These are phyloP conservation scores for Saguinus midas DNA, from an alignment of 2,113 vertebrate genomes.

Conservation along the genomic window DNA sequence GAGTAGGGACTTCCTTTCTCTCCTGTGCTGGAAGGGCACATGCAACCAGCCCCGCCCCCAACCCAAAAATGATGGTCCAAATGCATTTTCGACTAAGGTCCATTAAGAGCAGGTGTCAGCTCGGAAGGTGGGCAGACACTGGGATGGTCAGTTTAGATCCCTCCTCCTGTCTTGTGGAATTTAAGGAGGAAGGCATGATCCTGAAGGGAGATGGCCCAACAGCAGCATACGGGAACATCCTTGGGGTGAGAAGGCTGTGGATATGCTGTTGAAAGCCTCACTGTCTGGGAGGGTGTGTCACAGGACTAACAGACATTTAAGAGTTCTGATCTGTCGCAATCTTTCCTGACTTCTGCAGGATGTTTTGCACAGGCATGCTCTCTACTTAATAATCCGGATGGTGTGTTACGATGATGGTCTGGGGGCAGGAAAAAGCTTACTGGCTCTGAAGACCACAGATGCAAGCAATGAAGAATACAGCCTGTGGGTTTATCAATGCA, in stretches of 20 bases:
- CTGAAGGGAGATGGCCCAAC: background rate
- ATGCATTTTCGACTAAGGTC: background rate
- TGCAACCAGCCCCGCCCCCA: background rate
- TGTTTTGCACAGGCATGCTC: conserved; percentile 94
- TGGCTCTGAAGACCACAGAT: conserved; percentile 96
- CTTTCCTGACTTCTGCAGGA: conserved; percentile 83
- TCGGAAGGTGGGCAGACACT: background rate
- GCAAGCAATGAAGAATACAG: conserved; percentile 89
- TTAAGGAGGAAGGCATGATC: background rate
- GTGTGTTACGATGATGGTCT: conserved; percentile 97
- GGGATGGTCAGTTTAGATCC: background rate
- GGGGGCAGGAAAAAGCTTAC: conserved; percentile 93
- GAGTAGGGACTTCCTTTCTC: background rate
- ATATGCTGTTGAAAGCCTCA: background rate
- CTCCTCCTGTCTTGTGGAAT: background rate
- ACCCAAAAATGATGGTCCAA: background rate
- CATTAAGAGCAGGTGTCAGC: background rate
- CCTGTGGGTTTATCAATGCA: conserved; percentile 99
- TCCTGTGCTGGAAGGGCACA: background rate
- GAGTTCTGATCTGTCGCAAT: background rate
- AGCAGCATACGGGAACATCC: accelerated
- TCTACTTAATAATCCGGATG: conserved; percentile 96
- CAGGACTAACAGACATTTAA: accelerated
- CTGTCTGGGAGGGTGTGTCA: background rate
- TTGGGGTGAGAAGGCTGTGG: background rate